phyloP scores from a whole-genome alignment of 1,140 invertebrate species.

The Drosophila truncata region DNA sequence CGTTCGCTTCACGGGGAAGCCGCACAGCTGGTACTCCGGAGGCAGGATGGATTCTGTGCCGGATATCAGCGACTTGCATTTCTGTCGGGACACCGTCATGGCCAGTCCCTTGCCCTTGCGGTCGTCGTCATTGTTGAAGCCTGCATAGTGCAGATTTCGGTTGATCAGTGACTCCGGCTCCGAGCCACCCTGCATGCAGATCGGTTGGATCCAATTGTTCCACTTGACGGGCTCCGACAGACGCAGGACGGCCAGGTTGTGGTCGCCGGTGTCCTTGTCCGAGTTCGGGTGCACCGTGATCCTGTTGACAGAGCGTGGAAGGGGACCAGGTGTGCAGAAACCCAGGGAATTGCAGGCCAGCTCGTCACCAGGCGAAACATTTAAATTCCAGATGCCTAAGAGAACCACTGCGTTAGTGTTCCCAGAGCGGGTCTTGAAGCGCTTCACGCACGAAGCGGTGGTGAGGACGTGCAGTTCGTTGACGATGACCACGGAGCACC shows the following conservation, averaged over 20 bases:
- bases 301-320: conserved; percentile 19
- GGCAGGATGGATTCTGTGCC: conserved; percentile 11
- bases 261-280: conserved; percentile 56
- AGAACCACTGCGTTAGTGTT: conserved; percentile 25
- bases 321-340: conserved; percentile 60
- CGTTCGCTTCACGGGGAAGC: conserved; percentile 31
- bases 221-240: conserved; percentile 37
- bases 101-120: conserved; percentile 48
- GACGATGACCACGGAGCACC: conserved; percentile 58
- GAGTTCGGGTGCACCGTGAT: conserved; percentile 54
- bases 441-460: conserved; percentile 50
- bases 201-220: conserved; percentile 43
- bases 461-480: conserved; percentile 48
- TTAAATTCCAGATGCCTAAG: conserved; percentile 53
- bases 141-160: conserved; percentile 54
- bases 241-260: conserved; percentile 57
- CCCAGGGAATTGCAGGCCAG: conserved; percentile 54
- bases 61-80: conserved; percentile 38
- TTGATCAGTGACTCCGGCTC: conserved; percentile 49
- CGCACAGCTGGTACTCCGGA: conserved; percentile 62
- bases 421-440: conserved; percentile 19
- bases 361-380: conserved; percentile 12
- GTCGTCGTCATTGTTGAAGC: conserved; percentile 21
- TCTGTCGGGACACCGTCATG: conserved; percentile 36
- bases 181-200: conserved; percentile 42